Evolutionary conservation across 1,140 invertebrate species (phyloP).

Genomic region (Cydia pomonella): DNA sequence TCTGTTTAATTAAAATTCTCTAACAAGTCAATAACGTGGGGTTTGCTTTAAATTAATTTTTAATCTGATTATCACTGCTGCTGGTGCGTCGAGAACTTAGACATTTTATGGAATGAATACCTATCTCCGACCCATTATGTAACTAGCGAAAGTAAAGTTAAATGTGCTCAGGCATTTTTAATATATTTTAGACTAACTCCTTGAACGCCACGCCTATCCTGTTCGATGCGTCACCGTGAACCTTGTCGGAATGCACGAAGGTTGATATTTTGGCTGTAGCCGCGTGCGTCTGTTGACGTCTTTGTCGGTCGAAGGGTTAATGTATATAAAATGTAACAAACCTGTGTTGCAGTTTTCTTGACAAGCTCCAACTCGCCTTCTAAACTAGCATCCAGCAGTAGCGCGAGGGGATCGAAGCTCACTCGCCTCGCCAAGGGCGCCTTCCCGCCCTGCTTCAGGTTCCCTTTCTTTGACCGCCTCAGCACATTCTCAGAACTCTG

Average conservation of each 20-base stretch:
- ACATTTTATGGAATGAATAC: neutral
- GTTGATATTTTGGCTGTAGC: too few relatives aligned
- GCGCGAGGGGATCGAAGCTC: constrained; percentile 98
- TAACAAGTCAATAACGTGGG: neutral
- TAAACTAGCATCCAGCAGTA: constrained; percentile 97
- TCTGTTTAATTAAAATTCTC: neutral
- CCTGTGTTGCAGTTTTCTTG: constrained; percentile 95
- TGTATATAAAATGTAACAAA: constrained; percentile 61
- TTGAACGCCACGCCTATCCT: too few relatives aligned
- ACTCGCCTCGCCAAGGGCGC: constrained; percentile 90
- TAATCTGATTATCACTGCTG: neutral
- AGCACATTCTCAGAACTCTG: constrained; percentile 82
- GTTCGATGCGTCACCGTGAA: too few relatives aligned
- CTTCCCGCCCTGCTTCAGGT: constrained; percentile 86
- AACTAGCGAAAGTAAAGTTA: too few relatives aligned
- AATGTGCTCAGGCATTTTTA: too few relatives aligned
- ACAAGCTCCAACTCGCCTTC: constrained; percentile 99
- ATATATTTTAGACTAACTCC: too few relatives aligned
- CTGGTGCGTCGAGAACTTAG: neutral
- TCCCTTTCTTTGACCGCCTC: constrained; percentile 87
- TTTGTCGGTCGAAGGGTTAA: neutral
- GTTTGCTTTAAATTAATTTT: neutral
- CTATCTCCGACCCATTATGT: too few relatives aligned
- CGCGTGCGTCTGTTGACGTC: neutral
- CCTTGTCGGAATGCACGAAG: too few relatives aligned